A percentile compares a stretch with the other conserved stretches of the same genome.
Conservation (phyloP, 2,797 vertebrate genomes). For the Molossus molossus region DNA sequence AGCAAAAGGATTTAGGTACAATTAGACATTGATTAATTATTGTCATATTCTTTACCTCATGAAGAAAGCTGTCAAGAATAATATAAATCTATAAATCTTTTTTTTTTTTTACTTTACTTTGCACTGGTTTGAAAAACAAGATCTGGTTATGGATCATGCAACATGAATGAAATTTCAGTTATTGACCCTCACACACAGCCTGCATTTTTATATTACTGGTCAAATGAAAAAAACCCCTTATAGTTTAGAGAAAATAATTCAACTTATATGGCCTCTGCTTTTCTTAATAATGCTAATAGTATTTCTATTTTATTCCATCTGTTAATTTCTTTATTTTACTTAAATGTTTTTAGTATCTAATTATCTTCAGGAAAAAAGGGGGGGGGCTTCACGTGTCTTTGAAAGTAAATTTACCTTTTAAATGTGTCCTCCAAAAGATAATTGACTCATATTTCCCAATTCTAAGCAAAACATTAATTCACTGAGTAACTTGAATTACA, state of each 20-base stretch:
- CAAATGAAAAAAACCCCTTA: not conserved
- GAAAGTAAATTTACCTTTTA: slow-evolving; percentile 60
- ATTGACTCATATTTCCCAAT: slow-evolving; percentile 21
- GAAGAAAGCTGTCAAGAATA: slow-evolving; percentile 22
- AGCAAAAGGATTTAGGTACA: slow-evolving; percentile 9
- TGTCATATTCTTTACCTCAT: not conserved
- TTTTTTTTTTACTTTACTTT: slow-evolving; percentile 3
- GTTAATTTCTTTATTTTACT: slow-evolving; percentile 50
- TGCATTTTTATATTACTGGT: slow-evolving; percentile 16
- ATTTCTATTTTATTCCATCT: slow-evolving; percentile 65
- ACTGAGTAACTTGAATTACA: slow-evolving; percentile 65
- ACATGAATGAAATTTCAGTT: not conserved
- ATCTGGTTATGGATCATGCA: not conserved
- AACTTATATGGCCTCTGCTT: not conserved
- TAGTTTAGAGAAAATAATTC: slow-evolving; percentile 31
- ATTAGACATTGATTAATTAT: slow-evolving; percentile 29
- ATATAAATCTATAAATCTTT: slow-evolving; percentile 7
- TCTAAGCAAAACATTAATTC: slow-evolving; percentile 62
- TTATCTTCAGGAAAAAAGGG: not conserved
- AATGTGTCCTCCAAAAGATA: slow-evolving; percentile 46
- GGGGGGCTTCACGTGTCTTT: not conserved
- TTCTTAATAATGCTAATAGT: not conserved
- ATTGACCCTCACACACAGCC: not conserved
- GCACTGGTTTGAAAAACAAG: slow-evolving; percentile 31
- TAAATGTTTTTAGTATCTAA: slow-evolving; percentile 5